Evolutionary conservation across 2,888 invertebrate genomes (phyloP), one percentile per base, ranked within the genome.

Genomic region (Syritta pipiens): DNA sequence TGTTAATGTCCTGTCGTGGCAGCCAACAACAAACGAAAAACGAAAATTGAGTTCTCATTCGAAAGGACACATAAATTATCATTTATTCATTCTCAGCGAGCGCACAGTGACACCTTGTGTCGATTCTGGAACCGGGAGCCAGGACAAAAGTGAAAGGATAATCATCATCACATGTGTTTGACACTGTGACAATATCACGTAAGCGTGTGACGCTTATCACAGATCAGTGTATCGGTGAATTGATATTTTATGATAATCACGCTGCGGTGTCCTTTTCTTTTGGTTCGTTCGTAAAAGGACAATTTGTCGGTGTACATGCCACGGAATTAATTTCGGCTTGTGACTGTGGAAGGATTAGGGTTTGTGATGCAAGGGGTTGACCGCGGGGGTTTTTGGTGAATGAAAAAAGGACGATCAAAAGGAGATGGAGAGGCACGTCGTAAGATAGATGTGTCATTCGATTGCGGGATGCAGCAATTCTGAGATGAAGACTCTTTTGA

Each of bases 161-260:
- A 74, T 68, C 79, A 68, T 74, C 40, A 40, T 74, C 74, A 62
- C 79, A 79, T 74, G 74, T 74, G 74, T 74, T 74, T 74, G 74
- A 79, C 77, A 79, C 28, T 72, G 77, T 72, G 60, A 72, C 67
- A 79, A 79, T 74, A 79, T 79, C 72, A 79, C 74, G 79, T 74
- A 79, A 79, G 37, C 49, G 67, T 79, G 67, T 49, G 79, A 74
- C 74, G 77, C 74, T 79, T 79, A 79, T 79, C 79, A 44, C 49
- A 14, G 74, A 79, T 79, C 79, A 62, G 55, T 67, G 67, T 72
- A 60, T 51, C 67, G 14, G 48, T 62, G 40, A 79, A 79, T 79
- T 62, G 79, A 74, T 74, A 68, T 79, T 79, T 79, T 79, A 79
- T 79, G 74, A 74, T 74, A 79, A 74, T 79, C 74, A 46, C 60